phyloP scores from a whole-genome alignment of 2,888 invertebrate genomes.

The Athalia cordata region DNA sequence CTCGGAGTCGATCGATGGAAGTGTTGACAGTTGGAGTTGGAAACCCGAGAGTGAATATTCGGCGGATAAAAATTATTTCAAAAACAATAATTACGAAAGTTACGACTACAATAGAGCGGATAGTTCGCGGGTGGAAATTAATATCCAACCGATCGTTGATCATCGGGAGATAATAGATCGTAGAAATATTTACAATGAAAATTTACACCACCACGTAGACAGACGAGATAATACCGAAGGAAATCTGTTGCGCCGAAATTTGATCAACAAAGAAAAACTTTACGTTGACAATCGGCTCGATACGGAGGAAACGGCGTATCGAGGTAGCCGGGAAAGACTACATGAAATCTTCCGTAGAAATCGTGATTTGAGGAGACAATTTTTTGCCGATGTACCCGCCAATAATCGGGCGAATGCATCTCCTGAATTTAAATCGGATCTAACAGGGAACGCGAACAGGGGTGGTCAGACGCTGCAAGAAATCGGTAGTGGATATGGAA shows the following conservation, averaged over 20 bases:
- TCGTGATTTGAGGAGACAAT: conserved; percentile 65
- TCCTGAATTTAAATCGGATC: conserved; percentile 12
- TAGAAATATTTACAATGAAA: conserved; percentile 7
- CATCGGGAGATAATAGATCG: conserved; percentile 11
- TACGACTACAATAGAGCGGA: conserved; percentile 9
- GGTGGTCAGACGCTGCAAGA: background rate
- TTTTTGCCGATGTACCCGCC: conserved; percentile 61
- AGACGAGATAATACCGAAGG: background rate
- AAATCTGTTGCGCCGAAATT: background rate
- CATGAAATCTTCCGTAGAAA: conserved; percentile 71
- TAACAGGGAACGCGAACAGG: background rate
- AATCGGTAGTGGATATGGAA: conserved; percentile 64
- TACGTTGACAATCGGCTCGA: background rate
- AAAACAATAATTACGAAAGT: conserved; percentile 34
- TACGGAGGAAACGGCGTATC: conserved; percentile 47
- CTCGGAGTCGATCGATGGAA: conserved; percentile 42
- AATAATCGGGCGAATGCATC: background rate
- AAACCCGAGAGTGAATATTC: conserved; percentile 66
- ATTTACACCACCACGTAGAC: background rate
- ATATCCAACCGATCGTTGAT: background rate
- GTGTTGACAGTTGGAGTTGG: conserved; percentile 60
- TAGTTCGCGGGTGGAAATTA: background rate
- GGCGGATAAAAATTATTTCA: conserved; percentile 62
- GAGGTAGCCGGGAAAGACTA: conserved; percentile 66
- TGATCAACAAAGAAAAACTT: conserved; percentile 4